Evolutionary conservation across 2,797 vertebrate species (phyloP).

Genomic region (Arrhamphus sclerolepis): DNA sequence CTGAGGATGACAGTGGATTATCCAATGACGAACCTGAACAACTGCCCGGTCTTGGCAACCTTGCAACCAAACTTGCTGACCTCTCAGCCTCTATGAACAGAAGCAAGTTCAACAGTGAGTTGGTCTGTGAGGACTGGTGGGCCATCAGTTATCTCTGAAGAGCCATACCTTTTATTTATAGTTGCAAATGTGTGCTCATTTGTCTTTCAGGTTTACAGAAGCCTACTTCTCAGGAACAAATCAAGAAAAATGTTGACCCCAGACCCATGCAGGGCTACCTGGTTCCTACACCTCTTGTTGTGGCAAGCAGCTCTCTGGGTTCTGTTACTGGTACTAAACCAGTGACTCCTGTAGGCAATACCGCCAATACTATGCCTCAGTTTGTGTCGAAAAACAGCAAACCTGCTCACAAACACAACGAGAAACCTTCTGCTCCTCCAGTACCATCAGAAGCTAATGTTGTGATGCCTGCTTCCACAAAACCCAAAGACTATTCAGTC

Average conservation of each 20-base stretch:
- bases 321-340: slow-evolving; percentile 27
- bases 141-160: neutral
- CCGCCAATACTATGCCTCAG: slow-evolving; percentile 24
- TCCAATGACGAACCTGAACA: slow-evolving; percentile 81
- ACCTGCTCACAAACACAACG: slow-evolving; percentile 11
- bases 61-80: slow-evolving; percentile 66
- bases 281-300: slow-evolving; percentile 76
- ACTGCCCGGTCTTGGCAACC: slow-evolving; percentile 52
- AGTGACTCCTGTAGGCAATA: slow-evolving; percentile 4
- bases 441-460: slow-evolving; percentile 59
- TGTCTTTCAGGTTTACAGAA: slow-evolving; percentile 54
- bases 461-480: slow-evolving; percentile 53
- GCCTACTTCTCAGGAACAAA: slow-evolving; percentile 20
- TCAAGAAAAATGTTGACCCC: slow-evolving; percentile 32
- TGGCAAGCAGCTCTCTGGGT: slow-evolving; percentile 48
- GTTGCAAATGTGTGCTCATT: slow-evolving; percentile 4
- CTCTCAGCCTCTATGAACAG: slow-evolving; percentile 66
- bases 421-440: slow-evolving; percentile 15
- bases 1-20: slow-evolving; percentile 86
- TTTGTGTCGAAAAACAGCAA: slow-evolving; percentile 19
- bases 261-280: slow-evolving; percentile 61
- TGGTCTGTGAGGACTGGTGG: slow-evolving; percentile 14
- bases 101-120: slow-evolving; percentile 69
- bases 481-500: slow-evolving; percentile 42
- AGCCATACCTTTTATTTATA: neutral